A percentile compares a stretch with the other conserved stretches of the same genome.
Conservation (phyloP, 1,140 invertebrate species). For the Nymphalis io region DNA sequence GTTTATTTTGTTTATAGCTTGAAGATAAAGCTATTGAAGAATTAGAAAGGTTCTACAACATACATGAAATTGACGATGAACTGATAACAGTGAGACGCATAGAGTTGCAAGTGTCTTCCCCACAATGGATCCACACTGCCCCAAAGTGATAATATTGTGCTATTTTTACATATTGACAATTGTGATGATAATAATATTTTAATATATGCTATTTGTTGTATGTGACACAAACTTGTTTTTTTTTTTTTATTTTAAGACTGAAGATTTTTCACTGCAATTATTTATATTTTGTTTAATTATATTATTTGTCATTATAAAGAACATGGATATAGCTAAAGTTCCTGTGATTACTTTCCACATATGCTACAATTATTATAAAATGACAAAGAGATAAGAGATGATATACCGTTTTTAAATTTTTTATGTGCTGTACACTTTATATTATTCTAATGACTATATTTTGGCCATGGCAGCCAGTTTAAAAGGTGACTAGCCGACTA, state of each 20-base stretch:
- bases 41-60: constrained; percentile 84
- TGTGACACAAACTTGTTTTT: constrained; percentile 5
- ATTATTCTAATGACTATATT: no score
- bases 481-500: no score
- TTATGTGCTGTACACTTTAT: no score
- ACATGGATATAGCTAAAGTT: no score
- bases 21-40: constrained; percentile 89
- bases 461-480: no score
- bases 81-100: constrained; percentile 83
- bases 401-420: no score
- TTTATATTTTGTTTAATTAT: no score
- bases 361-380: no score
- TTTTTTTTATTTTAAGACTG: neutral
- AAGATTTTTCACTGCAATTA: no score
- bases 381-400: no score
- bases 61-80: constrained; percentile 83
- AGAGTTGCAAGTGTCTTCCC: constrained; percentile 79
- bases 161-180: constrained; percentile 51
- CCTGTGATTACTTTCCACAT: no score
- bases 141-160: constrained; percentile 62
- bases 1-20: constrained; percentile 76
- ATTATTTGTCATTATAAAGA: no score
- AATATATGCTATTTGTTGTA: constrained; percentile 26
- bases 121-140: constrained; percentile 83
- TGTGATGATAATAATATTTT: constrained; percentile 34